phyloP scores from a whole-genome alignment of 2,888 invertebrate genomes.

The Coenonympha arcania region DNA sequence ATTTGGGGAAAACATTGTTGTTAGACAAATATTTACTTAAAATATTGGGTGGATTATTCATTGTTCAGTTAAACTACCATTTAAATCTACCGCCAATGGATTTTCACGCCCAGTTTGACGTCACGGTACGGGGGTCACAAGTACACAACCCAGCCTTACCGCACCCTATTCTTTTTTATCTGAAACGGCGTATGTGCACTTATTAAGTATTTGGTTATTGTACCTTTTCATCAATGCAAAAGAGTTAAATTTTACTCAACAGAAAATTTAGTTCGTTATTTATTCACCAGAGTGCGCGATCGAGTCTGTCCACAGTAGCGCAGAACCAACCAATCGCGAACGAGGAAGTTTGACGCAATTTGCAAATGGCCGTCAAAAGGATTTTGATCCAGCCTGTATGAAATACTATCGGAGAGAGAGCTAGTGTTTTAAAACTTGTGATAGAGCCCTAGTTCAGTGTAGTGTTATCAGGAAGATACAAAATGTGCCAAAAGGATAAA shows the following conservation, averaged over 20 bases:
- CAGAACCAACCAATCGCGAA: conserved; percentile 64
- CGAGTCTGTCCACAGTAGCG: conserved; percentile 52
- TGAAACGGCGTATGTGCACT: conserved; percentile 40
- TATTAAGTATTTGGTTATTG: conserved; percentile 18
- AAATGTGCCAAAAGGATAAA: conserved; percentile 74
- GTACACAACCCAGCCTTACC: conserved; percentile 64
- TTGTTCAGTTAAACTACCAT: too few relatives aligned
- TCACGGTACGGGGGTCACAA: conserved; percentile 70
- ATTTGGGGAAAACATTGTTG: too few relatives aligned
- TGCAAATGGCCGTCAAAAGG: conserved; percentile 75
- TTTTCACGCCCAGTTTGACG: conserved; percentile 75
- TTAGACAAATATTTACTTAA: too few relatives aligned
- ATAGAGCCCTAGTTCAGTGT: conserved; percentile 58
- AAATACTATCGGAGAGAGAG: conserved; percentile 66
- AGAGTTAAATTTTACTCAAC: conserved; percentile 35
- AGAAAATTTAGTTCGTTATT: conserved; percentile 35
- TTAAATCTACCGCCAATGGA: conserved; percentile 46
- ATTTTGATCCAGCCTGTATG: conserved; percentile 68
- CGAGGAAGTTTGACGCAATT: conserved; percentile 72
- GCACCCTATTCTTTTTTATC: conserved; percentile 55
- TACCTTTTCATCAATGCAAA: neutral
- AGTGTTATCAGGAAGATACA: conserved; percentile 62
- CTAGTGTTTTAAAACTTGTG: conserved; percentile 65
- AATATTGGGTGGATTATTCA: too few relatives aligned
- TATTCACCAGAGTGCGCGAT: conserved; percentile 46